A percentile compares a stretch with the other conserved stretches of the same genome.
Evolutionary conservation across 2,113 vertebrate species (phyloP).

Genomic region (Campylomormyrus tamandua): DNA sequence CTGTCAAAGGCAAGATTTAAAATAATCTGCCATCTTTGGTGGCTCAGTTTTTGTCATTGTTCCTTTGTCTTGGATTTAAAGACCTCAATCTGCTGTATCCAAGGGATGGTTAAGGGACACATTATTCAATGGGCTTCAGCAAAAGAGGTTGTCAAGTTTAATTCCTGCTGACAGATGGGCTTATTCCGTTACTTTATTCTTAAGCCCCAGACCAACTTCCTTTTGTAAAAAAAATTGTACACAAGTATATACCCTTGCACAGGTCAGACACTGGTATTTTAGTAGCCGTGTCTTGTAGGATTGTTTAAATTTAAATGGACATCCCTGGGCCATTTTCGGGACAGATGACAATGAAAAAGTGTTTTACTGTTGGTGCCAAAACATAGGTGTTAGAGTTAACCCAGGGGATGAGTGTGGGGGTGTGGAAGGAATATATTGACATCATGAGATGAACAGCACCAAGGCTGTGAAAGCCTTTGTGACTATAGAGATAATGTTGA

Average conservation of each 20-base stretch:
- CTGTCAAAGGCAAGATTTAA: constrained; percentile 1
- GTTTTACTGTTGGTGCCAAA: background rate
- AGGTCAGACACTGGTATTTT: background rate
- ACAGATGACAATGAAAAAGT: background rate
- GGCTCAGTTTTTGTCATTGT: background rate
- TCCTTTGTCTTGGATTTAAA: background rate
- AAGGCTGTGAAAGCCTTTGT: constrained; percentile 7
- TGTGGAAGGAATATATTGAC: background rate
- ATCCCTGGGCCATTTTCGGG: background rate
- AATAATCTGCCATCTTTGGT: constrained; percentile 2
- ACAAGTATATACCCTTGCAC: background rate
- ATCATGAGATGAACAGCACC: background rate
- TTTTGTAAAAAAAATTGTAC: background rate
- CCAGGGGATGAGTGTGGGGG: background rate
- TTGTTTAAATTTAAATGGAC: background rate
- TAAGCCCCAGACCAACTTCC: background rate
- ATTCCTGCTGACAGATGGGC: background rate
- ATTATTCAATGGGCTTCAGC: background rate
- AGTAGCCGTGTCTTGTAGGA: background rate
- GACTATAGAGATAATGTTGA: constrained; percentile 9
- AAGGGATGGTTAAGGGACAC: background rate
- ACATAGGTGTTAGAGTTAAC: background rate
- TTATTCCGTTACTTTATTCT: background rate
- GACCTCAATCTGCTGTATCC: background rate
- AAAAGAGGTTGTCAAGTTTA: background rate